Percentiles rank a stretch among this genome's conserved stretches.
phyloP scores from a whole-genome alignment of 2,888 invertebrate species.

The Drosophila acutilabella region DNA sequence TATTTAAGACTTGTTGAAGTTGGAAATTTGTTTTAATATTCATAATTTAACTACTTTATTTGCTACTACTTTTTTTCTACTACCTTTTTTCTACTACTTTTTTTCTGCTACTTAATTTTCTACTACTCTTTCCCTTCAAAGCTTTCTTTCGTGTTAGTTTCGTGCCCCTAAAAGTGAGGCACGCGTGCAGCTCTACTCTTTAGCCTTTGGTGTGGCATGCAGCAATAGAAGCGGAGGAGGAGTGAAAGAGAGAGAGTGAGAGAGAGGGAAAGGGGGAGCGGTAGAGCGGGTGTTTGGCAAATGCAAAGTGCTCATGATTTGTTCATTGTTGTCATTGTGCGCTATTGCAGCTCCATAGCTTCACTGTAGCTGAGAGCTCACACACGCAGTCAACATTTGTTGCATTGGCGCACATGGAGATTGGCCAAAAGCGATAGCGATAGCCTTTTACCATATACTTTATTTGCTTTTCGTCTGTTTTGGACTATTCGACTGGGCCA shows the following conservation, averaged over 20 bases:
- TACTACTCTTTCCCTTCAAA: too few relatives aligned
- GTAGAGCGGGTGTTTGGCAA: conserved; percentile 30
- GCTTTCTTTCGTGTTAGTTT: neutral
- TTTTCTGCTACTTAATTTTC: too few relatives aligned
- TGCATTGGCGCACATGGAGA: conserved; percentile 71
- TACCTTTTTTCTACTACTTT: too few relatives aligned
- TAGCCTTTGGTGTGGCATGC: conserved; percentile 62
- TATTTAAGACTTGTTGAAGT: too few relatives aligned
- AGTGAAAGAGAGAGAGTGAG: neutral
- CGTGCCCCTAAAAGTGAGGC: conserved; percentile 20
- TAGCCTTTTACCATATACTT: conserved; percentile 68
- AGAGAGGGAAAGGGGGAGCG: conserved; percentile 12
- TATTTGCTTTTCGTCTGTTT: conserved; percentile 58
- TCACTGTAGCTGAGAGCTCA: conserved; percentile 38
- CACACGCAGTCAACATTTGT: conserved; percentile 35
- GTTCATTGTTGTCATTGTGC: conserved; percentile 80
- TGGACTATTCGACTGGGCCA: conserved; percentile 45
- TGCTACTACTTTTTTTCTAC: too few relatives aligned
- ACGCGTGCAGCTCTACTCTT: conserved; percentile 49
- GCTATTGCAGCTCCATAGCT: conserved; percentile 8
- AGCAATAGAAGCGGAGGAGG: neutral
- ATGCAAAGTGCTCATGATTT: conserved; percentile 78
- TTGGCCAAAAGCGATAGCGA: conserved; percentile 78
- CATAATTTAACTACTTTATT: too few relatives aligned
- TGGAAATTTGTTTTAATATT: too few relatives aligned